Conservation (phyloP, 2,113 vertebrate genomes). For the Pachypanchax playfairii region DNA sequence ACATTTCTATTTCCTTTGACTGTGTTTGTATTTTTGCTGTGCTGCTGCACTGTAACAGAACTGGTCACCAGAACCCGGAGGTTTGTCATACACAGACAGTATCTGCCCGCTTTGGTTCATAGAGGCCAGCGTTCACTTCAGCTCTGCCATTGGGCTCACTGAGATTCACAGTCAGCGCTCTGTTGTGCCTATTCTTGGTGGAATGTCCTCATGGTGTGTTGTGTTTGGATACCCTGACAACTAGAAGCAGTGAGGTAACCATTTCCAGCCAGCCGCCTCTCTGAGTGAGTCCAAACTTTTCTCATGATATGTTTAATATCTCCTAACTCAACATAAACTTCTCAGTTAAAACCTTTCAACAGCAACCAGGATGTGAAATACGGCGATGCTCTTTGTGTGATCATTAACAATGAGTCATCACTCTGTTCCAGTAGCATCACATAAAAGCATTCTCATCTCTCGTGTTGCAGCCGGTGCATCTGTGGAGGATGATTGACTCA, state of each 20-base stretch:
- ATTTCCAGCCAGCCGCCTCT: constrained; percentile 49
- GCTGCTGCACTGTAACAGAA: constrained; percentile 33
- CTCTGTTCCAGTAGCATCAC: constrained; percentile 53
- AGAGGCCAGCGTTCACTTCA: constrained; percentile 24
- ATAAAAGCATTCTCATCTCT: constrained; percentile 37
- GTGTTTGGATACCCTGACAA: constrained; percentile 81
- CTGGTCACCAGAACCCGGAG: constrained; percentile 15
- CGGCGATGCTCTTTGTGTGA: constrained; percentile 26
- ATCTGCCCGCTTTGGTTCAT: constrained; percentile 28
- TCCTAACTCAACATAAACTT: not conserved
- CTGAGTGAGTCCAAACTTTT: constrained; percentile 68
- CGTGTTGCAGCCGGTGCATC: constrained; percentile 43
- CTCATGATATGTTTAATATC: constrained; percentile 13
- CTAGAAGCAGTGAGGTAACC: constrained; percentile 66
- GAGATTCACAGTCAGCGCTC: constrained; percentile 45
- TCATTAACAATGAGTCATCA: constrained; percentile 61
- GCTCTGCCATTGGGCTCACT: constrained; percentile 44
- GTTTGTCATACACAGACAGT: constrained; percentile 10
- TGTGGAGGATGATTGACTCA: constrained; percentile 51
- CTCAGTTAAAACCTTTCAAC: constrained; percentile 18
- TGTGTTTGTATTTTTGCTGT: constrained; percentile 21
- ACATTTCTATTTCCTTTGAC: constrained; percentile 34
- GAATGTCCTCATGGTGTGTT: constrained; percentile 77
- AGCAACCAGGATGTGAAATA: not conserved
- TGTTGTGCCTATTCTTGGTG: constrained; percentile 69